phyloP scores from a whole-genome alignment of 2,113 vertebrate genomes.

The Pantherophis guttatus region DNA sequence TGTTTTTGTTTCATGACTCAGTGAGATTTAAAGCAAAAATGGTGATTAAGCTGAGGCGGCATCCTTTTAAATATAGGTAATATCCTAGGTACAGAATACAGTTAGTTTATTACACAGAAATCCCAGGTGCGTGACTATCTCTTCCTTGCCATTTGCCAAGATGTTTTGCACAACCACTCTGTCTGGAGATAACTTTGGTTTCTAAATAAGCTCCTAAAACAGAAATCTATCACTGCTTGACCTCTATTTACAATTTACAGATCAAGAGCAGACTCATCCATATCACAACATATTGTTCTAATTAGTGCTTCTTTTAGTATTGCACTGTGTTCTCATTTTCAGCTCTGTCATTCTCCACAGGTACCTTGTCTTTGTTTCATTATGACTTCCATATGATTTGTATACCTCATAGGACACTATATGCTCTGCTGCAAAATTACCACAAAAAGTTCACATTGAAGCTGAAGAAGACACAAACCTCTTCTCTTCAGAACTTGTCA shows the following conservation, averaged over 20 bases:
- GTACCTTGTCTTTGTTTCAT: not conserved
- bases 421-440: not conserved
- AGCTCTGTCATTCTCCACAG: not conserved
- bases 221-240: not conserved
- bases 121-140: not conserved
- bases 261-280: not conserved
- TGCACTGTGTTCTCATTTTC: not conserved
- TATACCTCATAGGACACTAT: not conserved
- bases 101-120: not conserved
- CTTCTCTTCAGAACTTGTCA: not conserved
- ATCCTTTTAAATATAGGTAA: not conserved
- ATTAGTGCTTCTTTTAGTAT: not conserved
- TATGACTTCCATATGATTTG: not conserved
- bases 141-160: not conserved
- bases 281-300: not conserved
- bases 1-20: constrained; percentile 10
- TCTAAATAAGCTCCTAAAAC: not conserved
- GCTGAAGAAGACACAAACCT: not conserved
- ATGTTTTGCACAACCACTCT: not conserved
- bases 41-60: not conserved
- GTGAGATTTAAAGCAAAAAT: not conserved
- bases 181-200: not conserved
- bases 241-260: not conserved
- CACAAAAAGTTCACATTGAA: not conserved
- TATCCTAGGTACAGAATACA: not conserved